These are phyloP conservation scores for Rhabdornis inornatus DNA, from an alignment of 2,113 vertebrate species.

Conservation along the genomic window DNA sequence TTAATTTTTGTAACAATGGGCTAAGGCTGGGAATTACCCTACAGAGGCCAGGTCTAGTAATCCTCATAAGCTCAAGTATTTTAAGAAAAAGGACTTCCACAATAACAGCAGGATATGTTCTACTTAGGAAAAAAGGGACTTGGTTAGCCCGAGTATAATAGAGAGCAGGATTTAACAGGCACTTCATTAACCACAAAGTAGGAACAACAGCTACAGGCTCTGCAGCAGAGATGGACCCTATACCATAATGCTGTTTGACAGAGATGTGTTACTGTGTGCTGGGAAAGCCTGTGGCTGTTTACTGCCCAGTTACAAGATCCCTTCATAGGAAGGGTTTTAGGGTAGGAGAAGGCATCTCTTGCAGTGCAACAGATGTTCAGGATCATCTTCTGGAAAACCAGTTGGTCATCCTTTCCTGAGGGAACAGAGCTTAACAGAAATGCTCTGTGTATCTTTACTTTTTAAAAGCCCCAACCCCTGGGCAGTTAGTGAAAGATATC, in stretches of 20 bases:
- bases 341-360: neutral
- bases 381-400: neutral
- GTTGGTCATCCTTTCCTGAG: neutral
- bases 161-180: neutral
- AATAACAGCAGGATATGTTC: neutral
- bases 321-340: neutral
- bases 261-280: too few species aligned
- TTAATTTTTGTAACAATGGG: neutral
- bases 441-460: too few species aligned
- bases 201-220: neutral
- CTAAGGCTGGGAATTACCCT: neutral
- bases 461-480: neutral
- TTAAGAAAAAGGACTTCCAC: neutral
- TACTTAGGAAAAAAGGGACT: neutral
- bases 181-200: neutral
- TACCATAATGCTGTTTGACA: neutral
- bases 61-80: neutral
- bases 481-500: neutral
- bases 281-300: neutral
- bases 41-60: neutral
- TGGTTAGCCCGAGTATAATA: neutral
- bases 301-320: fast-evolving
- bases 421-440: neutral
- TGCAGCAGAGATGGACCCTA: fast-evolving
- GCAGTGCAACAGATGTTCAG: neutral